Evolutionary conservation across 2,113 vertebrate genomes (phyloP).

Genomic region (Pseudolaguvia tuberculata): DNA sequence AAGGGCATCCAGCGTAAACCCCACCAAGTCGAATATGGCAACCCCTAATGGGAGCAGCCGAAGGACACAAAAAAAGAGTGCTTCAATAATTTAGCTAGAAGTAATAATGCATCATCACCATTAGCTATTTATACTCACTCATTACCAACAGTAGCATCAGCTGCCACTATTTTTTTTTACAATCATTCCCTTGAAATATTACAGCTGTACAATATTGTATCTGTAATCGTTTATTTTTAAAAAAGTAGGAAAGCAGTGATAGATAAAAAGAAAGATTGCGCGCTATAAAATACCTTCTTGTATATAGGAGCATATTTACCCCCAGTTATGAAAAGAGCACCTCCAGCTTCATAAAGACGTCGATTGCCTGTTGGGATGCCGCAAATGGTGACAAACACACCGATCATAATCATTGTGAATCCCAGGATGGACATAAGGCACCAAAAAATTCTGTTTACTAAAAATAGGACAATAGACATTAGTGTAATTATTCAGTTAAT

Average conservation of each 20-base stretch:
- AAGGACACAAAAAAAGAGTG: too few species aligned
- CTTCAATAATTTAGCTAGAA: too few species aligned
- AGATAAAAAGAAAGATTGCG: background rate
- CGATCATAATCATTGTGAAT: constrained; percentile 63
- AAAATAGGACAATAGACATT: constrained; percentile 13
- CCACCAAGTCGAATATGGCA: too few species aligned
- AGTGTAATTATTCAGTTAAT: background rate
- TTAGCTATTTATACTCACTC: too few species aligned
- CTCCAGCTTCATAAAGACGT: constrained; percentile 76
- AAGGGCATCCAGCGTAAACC: too few species aligned
- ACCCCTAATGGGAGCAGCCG: too few species aligned
- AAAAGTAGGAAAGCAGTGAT: background rate
- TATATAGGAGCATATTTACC: constrained; percentile 59
- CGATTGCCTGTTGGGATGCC: constrained; percentile 75
- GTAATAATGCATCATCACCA: too few species aligned
- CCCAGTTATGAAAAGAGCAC: constrained; percentile 74
- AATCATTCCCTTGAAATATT: too few species aligned
- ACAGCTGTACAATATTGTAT: too few species aligned
- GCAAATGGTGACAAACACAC: constrained; percentile 77
- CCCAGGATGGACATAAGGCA: constrained; percentile 75
- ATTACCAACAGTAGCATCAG: too few species aligned
- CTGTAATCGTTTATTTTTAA: background rate
- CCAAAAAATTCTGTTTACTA: constrained; percentile 82
- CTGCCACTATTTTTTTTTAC: too few species aligned
- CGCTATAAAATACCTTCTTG: background rate